Evolutionary conservation across 1,140 invertebrate species (phyloP).

Genomic region (Drosophila hydei): DNA sequence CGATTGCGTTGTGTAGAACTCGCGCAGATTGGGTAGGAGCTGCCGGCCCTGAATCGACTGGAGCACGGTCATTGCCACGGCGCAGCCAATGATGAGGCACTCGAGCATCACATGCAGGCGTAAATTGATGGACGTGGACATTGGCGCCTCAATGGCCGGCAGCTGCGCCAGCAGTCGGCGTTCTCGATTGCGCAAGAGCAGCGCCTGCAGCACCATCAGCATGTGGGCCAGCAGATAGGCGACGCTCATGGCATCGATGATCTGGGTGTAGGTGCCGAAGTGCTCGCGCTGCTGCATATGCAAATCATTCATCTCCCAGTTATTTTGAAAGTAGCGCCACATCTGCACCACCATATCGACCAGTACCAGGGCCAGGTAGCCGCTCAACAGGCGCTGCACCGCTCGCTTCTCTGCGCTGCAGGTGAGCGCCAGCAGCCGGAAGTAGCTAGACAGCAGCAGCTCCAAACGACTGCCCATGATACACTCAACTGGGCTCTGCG

Average conservation of each 20-base stretch:
- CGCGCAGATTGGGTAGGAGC: slow-evolving; percentile 16
- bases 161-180: slow-evolving; percentile 38
- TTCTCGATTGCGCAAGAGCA: slow-evolving; percentile 27
- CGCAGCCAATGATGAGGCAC: background rate
- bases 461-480: slow-evolving; percentile 50
- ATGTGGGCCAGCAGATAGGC: slow-evolving; percentile 46
- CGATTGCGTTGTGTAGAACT: slow-evolving; percentile 46
- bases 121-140: background rate
- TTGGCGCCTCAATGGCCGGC: background rate
- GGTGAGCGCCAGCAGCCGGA: slow-evolving; percentile 45
- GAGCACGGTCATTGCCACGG: background rate
- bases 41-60: background rate
- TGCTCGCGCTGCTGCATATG: background rate
- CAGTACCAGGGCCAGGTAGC: slow-evolving; percentile 35
- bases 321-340: background rate
- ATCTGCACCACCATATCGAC: slow-evolving; percentile 23
- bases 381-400: slow-evolving; percentile 32
- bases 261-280: slow-evolving; percentile 15
- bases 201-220: slow-evolving; percentile 26
- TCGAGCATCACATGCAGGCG: slow-evolving; percentile 33
- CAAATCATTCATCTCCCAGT: background rate
- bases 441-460: slow-evolving; percentile 39
- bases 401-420: slow-evolving; percentile 35
- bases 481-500: slow-evolving; percentile 19
- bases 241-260: slow-evolving; percentile 37